Evolutionary conservation across 30 jellyfish, hydroid and myxozoan species (phyloP), one percentile per base, ranked within the genome.

Genomic region (Catostylus mosaicus): DNA sequence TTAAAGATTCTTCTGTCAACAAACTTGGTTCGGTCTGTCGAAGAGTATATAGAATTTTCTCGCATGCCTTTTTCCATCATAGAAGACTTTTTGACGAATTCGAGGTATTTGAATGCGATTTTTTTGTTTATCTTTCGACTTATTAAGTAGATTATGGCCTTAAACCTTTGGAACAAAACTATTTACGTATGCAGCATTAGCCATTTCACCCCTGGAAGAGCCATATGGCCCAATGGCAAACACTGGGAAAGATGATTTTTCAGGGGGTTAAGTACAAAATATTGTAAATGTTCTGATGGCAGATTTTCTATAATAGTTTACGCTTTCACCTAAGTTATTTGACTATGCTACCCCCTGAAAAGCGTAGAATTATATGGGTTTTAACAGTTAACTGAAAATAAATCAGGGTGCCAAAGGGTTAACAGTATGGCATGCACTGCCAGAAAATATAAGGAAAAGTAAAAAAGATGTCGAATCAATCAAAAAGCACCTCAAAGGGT

Each of bases 11-110:
- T 27, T 94, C 99, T 9, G 99, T 94, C 23, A 78, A 89, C 30
- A 94, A 94, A 65, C 94, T 94, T 43, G 99, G 99, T 23, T 94
- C 99, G 27, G 99, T 94, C 16, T 94, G 99, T 71, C 95, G 99
- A 45, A 63, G 99, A 59, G 97, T 94, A 14, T 94, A 94, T 67
- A 43, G 99, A 26, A 96, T 94, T 46, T 94, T 94, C 70, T 94
- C 99, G 11, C 99, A 94, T 63, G 99, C 99, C 20, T 94, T 88
- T 76, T 94, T 94, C 73, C 99, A 94, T 52, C 99, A 94, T 73
- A 82, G 95, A 63, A 82, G 95, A 35, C 86, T 94, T 19, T 94
- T 94, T 68, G 90, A 85, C 22, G 97, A 94, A 35, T 94, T 94
- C 48, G 99, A 94, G 94, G 99, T 94, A 87, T 12, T 34, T 36